phyloP scores from a whole-genome alignment of 1,140 invertebrate genomes.

The Formica exsecta region DNA sequence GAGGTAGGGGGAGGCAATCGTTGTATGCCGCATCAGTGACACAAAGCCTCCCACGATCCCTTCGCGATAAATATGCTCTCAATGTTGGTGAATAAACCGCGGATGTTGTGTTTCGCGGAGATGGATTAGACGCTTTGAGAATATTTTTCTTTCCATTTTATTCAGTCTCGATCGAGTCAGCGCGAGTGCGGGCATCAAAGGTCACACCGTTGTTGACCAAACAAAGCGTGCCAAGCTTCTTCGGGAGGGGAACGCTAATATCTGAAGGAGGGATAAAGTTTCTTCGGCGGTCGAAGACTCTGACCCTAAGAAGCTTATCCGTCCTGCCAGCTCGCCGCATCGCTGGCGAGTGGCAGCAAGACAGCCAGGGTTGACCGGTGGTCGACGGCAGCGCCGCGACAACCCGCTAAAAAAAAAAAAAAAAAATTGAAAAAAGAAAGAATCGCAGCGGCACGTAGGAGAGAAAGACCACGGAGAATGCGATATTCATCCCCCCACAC shows the following conservation, averaged over 20 bases:
- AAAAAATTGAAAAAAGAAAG: slow-evolving; percentile 55
- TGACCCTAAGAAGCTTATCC: not conserved
- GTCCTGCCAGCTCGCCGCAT: slow-evolving; percentile 1
- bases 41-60: not conserved
- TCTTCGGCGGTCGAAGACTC: not conserved
- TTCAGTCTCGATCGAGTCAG: not conserved
- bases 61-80: not conserved
- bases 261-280: not conserved
- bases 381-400: slow-evolving; percentile 82
- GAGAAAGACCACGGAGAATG: slow-evolving; percentile 65
- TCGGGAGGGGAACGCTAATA: not conserved
- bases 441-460: slow-evolving; percentile 21
- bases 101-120: slow-evolving; percentile 1
- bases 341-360: slow-evolving; percentile 32
- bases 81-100: slow-evolving; percentile 5
- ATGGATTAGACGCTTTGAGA: not conserved
- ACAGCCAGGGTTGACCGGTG: slow-evolving; percentile 54
- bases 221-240: not conserved
- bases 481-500: slow-evolving; percentile 68
- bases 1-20: not conserved
- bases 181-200: slow-evolving; percentile 8
- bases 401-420: slow-evolving; percentile 79
- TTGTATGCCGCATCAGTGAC: not conserved
- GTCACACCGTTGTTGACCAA: not conserved
- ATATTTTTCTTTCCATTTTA: not conserved